Percentiles rank a stretch among this genome's conserved stretches.
Evolutionary conservation across 2,113 vertebrate genomes (phyloP).

Genomic region (Acanthisitta chloris): DNA sequence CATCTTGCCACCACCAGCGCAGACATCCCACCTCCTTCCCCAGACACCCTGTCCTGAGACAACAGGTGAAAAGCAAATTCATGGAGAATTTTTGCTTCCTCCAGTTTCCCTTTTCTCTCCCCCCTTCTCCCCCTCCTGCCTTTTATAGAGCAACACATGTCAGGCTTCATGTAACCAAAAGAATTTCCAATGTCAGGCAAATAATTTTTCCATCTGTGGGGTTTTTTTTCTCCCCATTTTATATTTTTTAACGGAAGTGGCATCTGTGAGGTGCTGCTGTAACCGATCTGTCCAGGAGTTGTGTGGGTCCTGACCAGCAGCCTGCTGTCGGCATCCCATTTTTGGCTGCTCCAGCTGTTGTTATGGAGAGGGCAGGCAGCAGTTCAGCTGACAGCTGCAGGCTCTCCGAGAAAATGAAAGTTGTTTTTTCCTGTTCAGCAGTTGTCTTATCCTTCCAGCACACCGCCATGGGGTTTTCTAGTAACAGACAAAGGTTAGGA

Average conservation of each 20-base stretch:
- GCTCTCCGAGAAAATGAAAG: conserved; percentile 42
- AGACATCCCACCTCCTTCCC: not conserved
- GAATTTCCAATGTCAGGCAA: conserved; percentile 65
- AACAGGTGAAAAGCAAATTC: conserved; percentile 57
- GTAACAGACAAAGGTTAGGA: not conserved
- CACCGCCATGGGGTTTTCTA: not conserved
- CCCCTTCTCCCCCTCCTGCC: not conserved
- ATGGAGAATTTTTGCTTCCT: not conserved
- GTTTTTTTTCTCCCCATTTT: not conserved
- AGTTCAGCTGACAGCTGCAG: conserved; percentile 73
- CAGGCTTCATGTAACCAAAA: conserved; percentile 55
- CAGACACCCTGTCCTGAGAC: not conserved
- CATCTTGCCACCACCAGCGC: accelerated
- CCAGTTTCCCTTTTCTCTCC: not conserved
- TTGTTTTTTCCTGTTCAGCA: conserved; percentile 53
- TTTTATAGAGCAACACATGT: conserved; percentile 37
- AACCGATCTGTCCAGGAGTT: conserved; percentile 47
- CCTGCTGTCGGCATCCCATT: not conserved
- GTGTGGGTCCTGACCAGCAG: conserved; percentile 24
- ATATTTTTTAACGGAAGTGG: conserved; percentile 63
- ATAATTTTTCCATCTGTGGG: conserved; percentile 70
- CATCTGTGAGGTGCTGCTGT: conserved; percentile 68
- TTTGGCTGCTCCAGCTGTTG: conserved; percentile 76
- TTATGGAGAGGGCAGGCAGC: conserved; percentile 48
- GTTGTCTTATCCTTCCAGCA: conserved; percentile 54